Percentiles rank a stretch among this genome's conserved stretches.
phyloP scores from a whole-genome alignment of 2,888 invertebrate genomes.

The Syrista parreyssii region DNA sequence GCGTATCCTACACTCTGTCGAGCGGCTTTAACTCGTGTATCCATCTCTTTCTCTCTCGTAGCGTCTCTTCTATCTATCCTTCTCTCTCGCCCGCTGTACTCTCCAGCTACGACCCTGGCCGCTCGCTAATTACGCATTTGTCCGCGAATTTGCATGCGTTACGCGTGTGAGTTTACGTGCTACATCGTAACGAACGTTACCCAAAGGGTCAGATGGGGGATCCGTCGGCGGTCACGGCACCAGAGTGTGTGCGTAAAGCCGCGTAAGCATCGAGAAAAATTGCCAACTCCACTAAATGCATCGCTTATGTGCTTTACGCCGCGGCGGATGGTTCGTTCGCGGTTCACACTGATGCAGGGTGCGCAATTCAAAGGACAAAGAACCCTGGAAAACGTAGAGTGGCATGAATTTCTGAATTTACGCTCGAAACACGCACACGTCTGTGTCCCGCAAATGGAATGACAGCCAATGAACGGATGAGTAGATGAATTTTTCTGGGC shows the following conservation, averaged over 20 bases:
- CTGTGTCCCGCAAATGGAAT: background rate
- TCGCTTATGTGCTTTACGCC: background rate
- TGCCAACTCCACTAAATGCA: background rate
- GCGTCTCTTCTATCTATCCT: background rate
- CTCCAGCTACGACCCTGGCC: background rate
- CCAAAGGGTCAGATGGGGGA: background rate
- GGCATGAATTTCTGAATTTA: conserved; percentile 32
- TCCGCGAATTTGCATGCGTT: conserved; percentile 55
- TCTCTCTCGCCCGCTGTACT: background rate
- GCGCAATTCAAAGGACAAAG: background rate
- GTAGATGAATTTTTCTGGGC: background rate
- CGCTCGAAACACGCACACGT: conserved; percentile 25
- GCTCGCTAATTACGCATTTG: conserved; percentile 58
- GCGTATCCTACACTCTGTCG: background rate
- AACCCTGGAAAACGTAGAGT: background rate
- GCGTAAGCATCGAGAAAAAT: background rate
- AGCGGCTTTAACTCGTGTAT: background rate
- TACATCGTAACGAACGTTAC: conserved; percentile 2
- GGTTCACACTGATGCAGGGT: background rate
- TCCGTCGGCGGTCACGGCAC: background rate
- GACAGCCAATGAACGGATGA: background rate
- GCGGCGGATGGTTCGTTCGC: background rate
- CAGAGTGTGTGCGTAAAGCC: background rate
- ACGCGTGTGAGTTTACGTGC: conserved; percentile 26
- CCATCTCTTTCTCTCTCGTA: background rate